Base-by-base conservation (phyloP, 2,888 invertebrate genomes). In the Ptilodon capucinus region DNA sequence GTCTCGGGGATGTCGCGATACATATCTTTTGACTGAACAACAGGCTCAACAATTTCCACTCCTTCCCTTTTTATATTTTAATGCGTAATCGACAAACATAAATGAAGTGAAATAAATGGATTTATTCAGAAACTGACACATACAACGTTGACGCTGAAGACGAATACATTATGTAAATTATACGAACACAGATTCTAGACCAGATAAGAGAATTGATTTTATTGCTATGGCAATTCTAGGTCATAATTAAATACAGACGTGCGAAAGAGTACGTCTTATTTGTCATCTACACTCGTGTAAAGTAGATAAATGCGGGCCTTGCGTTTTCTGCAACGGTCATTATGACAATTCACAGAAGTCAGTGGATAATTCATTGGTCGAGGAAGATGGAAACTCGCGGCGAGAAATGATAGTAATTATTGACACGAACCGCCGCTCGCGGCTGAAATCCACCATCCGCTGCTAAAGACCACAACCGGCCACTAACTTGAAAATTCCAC, bases 401-500 rank as follows among this genome's bases (percentile, higher is more conserved):
- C 67, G 66, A 72, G 78, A 81, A 86, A 88, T 89, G 70, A 86
- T 86, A 84, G 87, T 88, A 84, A 89, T 90, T 90, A 89, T 85
- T 89, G 88, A 87, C 90, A 88, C 86, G 88, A 84, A 87, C 74
- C 65, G 57, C 61, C 73, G 83, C 79, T 68, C 59, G 65, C 62
- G 79, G 81, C 77, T 58, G 74, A 75, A 74, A 74, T 73, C 70
- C 71, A 65, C 76, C 79, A 71, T 74, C 70, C 79, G 62, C 70
- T 68, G 71, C 71, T 69, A 77, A 84, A 82, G 79, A 86, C 83
- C 81, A 80, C 79, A 84, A 81, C 78, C 80, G 74, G 76, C 74
- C 75, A 86, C 84, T 86, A 86, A 87, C 79, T 85, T 79, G 84
- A 86, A 86, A 88, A 89, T 87, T 82, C 79, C 80, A 84, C 86